These are phyloP conservation scores for Lindbergichthys nudifrons DNA, from an alignment of 2,797 vertebrate species.

Conservation along the genomic window DNA sequence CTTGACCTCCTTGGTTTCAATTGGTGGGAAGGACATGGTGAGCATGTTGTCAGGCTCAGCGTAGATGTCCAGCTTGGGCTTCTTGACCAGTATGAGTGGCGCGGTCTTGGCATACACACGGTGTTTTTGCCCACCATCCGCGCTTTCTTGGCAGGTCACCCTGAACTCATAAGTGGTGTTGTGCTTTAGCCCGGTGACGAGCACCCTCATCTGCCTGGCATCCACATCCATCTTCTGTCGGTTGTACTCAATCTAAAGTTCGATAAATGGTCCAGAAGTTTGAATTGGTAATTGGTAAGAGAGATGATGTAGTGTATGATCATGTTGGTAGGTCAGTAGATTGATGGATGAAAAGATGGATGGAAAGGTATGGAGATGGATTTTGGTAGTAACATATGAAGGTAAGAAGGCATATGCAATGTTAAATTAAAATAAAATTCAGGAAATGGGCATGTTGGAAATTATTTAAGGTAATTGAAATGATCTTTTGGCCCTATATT, in stretches of 20 bases:
- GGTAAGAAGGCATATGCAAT: background rate
- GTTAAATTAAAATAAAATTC: background rate
- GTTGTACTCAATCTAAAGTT: constrained; percentile 93
- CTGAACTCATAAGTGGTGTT: constrained; percentile 94
- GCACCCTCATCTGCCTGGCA: constrained; percentile 89
- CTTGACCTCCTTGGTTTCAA: constrained; percentile 91
- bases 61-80: constrained; percentile 91
- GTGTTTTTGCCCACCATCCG: constrained; percentile 90
- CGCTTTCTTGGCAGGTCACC: constrained; percentile 91
- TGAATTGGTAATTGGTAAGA: background rate
- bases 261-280: constrained; percentile 1
- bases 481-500: background rate
- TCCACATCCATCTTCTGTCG: constrained; percentile 93
- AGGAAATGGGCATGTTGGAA: background rate
- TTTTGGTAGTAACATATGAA: background rate
- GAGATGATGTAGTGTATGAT: background rate
- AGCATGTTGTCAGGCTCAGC: constrained; percentile 88
- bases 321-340: background rate
- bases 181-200: constrained; percentile 91
- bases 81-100: constrained; percentile 88
- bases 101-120: constrained; percentile 91
- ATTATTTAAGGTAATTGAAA: background rate
- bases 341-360: background rate
- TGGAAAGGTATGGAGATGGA: background rate
- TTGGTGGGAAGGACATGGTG: constrained; percentile 88